Evolutionary conservation across 2,888 invertebrate species (phyloP).

Genomic region (Sclerodermus sp.): DNA sequence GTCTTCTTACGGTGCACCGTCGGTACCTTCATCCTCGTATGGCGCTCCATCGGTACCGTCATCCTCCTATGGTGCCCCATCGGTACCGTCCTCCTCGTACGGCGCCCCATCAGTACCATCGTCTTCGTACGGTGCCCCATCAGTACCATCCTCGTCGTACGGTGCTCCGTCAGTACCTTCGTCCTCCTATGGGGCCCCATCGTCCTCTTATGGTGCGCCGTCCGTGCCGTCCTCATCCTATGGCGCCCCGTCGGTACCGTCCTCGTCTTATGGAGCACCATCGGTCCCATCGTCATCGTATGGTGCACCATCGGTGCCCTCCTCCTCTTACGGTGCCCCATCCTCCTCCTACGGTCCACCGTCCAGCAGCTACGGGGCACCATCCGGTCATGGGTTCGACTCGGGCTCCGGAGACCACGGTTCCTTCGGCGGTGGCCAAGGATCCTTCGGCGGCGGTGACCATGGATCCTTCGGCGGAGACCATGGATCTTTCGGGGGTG

Average conservation of each 20-base stretch:
- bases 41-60: slow-evolving; percentile 15
- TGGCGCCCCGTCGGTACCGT: slow-evolving; percentile 1
- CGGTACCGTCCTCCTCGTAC: not conserved
- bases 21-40: slow-evolving; percentile 11
- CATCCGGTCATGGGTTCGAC: slow-evolving; percentile 10
- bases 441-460: slow-evolving; percentile 3
- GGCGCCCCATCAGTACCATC: slow-evolving; percentile 10
- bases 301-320: slow-evolving; percentile 18
- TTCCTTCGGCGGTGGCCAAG: slow-evolving; percentile 3
- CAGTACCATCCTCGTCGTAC: slow-evolving; percentile 13
- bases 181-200: slow-evolving; percentile 15
- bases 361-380: slow-evolving; percentile 10
- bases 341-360: slow-evolving; percentile 18
- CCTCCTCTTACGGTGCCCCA: slow-evolving; percentile 22
- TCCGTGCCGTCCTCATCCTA: not conserved
- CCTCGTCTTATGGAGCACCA: slow-evolving; percentile 20
- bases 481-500: slow-evolving; percentile 2
- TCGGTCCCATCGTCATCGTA: slow-evolving; percentile 8
- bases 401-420: slow-evolving; percentile 10
- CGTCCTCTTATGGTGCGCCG: slow-evolving; percentile 14
- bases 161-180: slow-evolving; percentile 12
- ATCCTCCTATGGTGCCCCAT: slow-evolving; percentile 12
- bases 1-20: slow-evolving; percentile 14
- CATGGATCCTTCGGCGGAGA: slow-evolving; percentile 9
- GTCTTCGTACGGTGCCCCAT: slow-evolving; percentile 26